Evolutionary conservation across 1,140 invertebrate species (phyloP), one percentile per base, ranked within the genome.

Genomic region (Neodiprion fabricii): DNA sequence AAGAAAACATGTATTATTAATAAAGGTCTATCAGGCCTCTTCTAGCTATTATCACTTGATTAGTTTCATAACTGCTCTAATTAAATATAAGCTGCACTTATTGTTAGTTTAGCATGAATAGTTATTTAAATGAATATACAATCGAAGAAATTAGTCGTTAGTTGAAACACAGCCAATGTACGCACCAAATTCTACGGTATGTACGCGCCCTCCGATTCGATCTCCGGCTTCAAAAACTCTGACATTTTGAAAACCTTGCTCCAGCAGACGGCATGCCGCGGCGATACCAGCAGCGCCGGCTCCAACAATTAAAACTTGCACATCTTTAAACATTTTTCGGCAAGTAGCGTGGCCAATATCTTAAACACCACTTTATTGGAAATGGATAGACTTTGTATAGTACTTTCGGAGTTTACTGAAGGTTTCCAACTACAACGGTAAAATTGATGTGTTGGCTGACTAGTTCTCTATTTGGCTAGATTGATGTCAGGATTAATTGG

Each of bases 161-260:
- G 28, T 3, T 40, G 28, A 40, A 40, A 40, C 5, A 40, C 28
- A 40, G 28, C 1, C 28, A 40, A 3, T 9, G n/a, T 61, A 61
- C 53, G 8, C 72, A 84, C 89, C 91, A 80, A 92, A 92, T 21
- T 89, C 79, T 2, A 90, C 85, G 0, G 92, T 92, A 70, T 90
- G 75, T n/a, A 95, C 88, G 66, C 94, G 89, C 4, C 93, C 95
- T 10, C 95, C 95, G 71, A 95, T 91, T 75, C 93, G 89, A 80
- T 92, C 85, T 76, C 91, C 91, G 1, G 93, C 95, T 87, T 97
- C 95, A 40, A 95, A 78, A 70, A 93, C 80, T 0, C 85, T 81
- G 2, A 93, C 79, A 83, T 92, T 87, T 2, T 78, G 78, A 67
- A 92, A 87, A 1, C 90, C 91, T 77, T 90, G 87, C 68, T 89